Percentiles rank a stretch among this genome's conserved stretches.
Conservation (phyloP, 2,797 vertebrate genomes). For the Sandelia bainsii region DNA sequence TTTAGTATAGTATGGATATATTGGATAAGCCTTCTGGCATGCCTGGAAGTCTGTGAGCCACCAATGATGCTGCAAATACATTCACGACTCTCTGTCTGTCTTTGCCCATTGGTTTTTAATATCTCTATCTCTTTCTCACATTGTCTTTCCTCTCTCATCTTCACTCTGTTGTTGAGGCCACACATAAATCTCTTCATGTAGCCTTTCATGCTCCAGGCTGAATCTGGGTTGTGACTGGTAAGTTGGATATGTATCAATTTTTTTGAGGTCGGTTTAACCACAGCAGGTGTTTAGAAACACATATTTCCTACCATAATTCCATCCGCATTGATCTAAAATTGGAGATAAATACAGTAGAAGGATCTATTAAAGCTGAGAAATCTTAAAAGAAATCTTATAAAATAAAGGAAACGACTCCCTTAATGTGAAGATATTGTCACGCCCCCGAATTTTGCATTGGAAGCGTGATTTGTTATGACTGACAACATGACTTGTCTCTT, state of each 20-base stretch:
- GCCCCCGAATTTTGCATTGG: background rate
- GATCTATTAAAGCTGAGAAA: background rate
- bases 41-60: conserved; percentile 32
- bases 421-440: background rate
- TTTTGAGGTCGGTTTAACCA: background rate
- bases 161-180: background rate
- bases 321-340: background rate
- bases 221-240: background rate
- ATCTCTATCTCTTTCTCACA: background rate
- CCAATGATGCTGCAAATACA: conserved; percentile 27
- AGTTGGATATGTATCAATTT: background rate
- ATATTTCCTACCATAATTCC: background rate
- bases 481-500: background rate
- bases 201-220: background rate
- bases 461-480: background rate
- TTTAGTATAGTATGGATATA: conserved; percentile 34
- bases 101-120: conserved; percentile 3
- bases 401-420: background rate
- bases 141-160: background rate
- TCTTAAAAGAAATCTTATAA: background rate
- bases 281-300: background rate
- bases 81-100: background rate
- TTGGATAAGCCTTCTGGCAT: conserved; percentile 33
- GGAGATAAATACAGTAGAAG: background rate
- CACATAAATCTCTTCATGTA: background rate